Percentiles rank a stretch among this genome's conserved stretches.
phyloP scores from a whole-genome alignment of 2,797 vertebrate species.

The Gila robusta region DNA sequence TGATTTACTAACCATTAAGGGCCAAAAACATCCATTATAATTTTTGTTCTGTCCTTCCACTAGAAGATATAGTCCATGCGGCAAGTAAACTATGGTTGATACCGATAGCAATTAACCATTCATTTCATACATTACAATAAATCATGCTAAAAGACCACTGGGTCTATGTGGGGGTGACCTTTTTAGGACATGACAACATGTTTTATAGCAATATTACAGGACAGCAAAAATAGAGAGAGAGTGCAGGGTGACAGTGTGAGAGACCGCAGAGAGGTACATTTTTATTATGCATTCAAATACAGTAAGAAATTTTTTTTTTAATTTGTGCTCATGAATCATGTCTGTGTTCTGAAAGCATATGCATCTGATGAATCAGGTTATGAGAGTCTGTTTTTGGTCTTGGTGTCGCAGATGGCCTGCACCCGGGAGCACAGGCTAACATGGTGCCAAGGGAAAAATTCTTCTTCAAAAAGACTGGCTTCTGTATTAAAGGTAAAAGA shows the following conservation, averaged over 20 bases:
- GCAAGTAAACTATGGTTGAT: neutral
- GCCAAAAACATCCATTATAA: neutral
- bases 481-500: neutral
- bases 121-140: neutral
- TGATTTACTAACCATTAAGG: neutral
- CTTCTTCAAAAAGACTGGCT: neutral
- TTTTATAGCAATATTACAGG: neutral
- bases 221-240: neutral
- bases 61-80: neutral
- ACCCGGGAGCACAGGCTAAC: neutral
- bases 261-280: neutral
- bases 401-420: constrained; percentile 20
- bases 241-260: neutral
- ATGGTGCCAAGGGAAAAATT: neutral
- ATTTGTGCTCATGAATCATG: constrained; percentile 11
- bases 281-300: neutral
- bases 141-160: neutral
- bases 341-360: neutral
- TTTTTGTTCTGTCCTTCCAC: neutral
- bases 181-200: neutral
- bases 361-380: constrained; percentile 8
- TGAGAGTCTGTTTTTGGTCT: constrained; percentile 3
- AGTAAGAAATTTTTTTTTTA: neutral
- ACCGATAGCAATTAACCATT: neutral
- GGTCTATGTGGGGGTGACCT: neutral